Evolutionary conservation across 2,113 vertebrate genomes (phyloP), one percentile per base, ranked within the genome.

Genomic region (Charina bottae): DNA sequence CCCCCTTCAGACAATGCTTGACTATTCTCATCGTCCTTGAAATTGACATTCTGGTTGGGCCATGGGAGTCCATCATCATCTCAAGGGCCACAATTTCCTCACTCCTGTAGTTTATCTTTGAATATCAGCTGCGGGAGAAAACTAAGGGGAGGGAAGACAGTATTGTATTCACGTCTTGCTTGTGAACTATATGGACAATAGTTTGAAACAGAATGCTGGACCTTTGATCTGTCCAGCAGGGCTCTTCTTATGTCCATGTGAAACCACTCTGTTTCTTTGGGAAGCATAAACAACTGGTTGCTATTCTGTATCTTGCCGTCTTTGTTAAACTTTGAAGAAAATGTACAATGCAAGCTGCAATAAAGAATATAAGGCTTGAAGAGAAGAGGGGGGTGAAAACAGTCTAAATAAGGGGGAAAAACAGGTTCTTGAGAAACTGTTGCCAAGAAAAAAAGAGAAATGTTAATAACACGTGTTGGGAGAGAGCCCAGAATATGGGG

Each of bases 401-500:
- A 26, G 19, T 90, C 87, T 28, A 83, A 93, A 93, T 88, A 92
- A 85, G 85, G 42, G 53, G 11, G 85, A 87, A 85, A 9, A 91
- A 90, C 42, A 93, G 56, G 85, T 83, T 92, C 90, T 59, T 49
- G 37, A 23, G 58, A 96, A 78, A 94, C 95, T 89, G 91, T 84
- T 95, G 95, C 92, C 94, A 95, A 95, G 91, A 95, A 95, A 91
- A 95, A 91, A 26, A 28, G 46, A 62, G 59, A 37, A 72, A 92
- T 78, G 90, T 95, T 96, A 94, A 94, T 93, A 94, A 94, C 7
- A 94, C 7, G 10, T 94, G 89, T 93, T 95, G 93, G 94, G 94
- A 90, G 93, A 93, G 92, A 95, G 93, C 96, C 94, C 96, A 94
- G 95, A 96, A 93, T 56, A 90, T 90, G 87, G 95, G 9, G 84